Evolutionary conservation across 37 sponge, comb jelly and placozoan species (phyloP), one percentile per base, ranked within the genome.

Genomic region (Haliclona indistincta): DNA sequence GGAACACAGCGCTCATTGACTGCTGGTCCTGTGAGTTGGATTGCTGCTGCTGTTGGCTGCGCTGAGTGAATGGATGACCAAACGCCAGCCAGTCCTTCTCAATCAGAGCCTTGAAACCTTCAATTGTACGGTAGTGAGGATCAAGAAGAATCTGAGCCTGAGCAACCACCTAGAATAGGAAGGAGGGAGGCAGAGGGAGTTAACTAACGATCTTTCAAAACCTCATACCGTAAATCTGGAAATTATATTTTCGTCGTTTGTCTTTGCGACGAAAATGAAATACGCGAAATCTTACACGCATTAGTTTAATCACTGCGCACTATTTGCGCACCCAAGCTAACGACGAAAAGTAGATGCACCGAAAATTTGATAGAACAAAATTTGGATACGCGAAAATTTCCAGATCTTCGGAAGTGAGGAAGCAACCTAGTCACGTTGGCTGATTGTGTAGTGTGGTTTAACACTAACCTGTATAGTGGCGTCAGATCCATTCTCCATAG

Each of bases 21-120:
- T 76, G 60, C 62, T 83, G 65, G 26, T 85, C 94, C 76, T 96
- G 96, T 49, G 54, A 26, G n/a, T 54, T 41, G 8, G 83, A 76
- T 19, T 64, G 65, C 8, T 70, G 38, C 0, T 83, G 82, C 51
- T 93, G 97, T 42, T 82, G 69, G 20, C 87, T 78, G n/a, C 91
- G 77, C 43, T 80, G 66, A 11, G 89, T 81, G 80, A 97, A 94
- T 40, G 71, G 84, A 68, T 97, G 97, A 8, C 97, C 97, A 68
- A 97, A 93, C 0, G 94, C 83, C 4, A 97, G 83, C 97, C 97
- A 97, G 38, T 97, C 97, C 71, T 97, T 97, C 83, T 97, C 97
- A 20, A 97, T 39, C 26, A 97, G 77, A 28, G 67, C 54, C 39
- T 63, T 42, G 73, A 97, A 97, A 34, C 97, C 97, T 44, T 88